Percentiles rank a stretch among this genome's conserved stretches.
Evolutionary conservation across 2,797 vertebrate genomes (phyloP).

Genomic region (Schizopygopsis pylzovi): DNA sequence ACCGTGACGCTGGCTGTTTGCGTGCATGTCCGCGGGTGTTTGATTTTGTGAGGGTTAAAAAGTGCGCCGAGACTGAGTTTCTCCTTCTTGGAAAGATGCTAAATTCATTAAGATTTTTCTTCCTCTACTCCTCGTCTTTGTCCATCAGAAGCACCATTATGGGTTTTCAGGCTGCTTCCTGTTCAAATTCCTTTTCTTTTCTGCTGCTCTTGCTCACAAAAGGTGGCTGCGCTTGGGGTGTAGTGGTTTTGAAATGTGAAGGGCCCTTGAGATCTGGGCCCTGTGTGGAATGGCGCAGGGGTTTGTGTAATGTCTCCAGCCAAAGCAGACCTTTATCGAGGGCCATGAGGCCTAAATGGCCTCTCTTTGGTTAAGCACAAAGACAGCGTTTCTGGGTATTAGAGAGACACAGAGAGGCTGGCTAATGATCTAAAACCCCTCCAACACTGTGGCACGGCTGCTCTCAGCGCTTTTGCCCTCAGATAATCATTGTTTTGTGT

Average conservation of each 20-base stretch:
- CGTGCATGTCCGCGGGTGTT: not conserved
- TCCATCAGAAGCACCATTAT: constrained; percentile 85
- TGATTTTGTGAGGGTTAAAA: constrained; percentile 48
- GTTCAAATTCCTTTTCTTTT: constrained; percentile 80
- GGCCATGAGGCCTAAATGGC: constrained; percentile 83
- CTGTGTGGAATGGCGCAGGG: constrained; percentile 76
- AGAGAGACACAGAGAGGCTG: constrained; percentile 85
- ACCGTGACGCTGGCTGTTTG: constrained; percentile 7
- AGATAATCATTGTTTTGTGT: constrained; percentile 76
- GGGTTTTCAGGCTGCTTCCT: constrained; percentile 89
- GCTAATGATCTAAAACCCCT: constrained; percentile 93
- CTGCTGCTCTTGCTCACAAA: constrained; percentile 82
- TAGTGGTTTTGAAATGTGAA: constrained; percentile 78
- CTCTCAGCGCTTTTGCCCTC: constrained; percentile 76
- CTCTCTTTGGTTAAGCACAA: constrained; percentile 85
- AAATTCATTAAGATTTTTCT: constrained; percentile 82
- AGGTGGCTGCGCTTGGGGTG: constrained; percentile 81
- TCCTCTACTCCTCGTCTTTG: constrained; percentile 76
- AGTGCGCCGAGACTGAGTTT: constrained; percentile 65
- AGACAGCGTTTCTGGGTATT: constrained; percentile 85
- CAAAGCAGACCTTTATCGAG: constrained; percentile 84
- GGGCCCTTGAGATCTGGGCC: constrained; percentile 75
- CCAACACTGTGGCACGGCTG: constrained; percentile 76
- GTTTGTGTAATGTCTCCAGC: constrained; percentile 82
- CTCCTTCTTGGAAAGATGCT: constrained; percentile 77